These are phyloP conservation scores for Scolopax bukidnonensis DNA, from an alignment of 2,797 vertebrate species.

Conservation along the genomic window DNA sequence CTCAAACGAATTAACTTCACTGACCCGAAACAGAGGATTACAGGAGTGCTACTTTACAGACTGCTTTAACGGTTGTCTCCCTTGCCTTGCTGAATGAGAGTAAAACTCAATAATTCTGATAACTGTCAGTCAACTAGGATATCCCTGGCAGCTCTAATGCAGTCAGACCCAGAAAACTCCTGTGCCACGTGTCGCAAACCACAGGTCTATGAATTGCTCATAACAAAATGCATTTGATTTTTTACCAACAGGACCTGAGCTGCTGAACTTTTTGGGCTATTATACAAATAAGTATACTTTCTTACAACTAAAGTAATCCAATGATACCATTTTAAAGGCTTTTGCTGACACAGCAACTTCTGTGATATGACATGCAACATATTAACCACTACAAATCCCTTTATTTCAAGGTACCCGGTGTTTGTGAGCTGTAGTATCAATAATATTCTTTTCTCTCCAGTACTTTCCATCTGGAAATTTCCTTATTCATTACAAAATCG, in stretches of 20 bases:
- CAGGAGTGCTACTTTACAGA: background rate
- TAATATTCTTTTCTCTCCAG: background rate
- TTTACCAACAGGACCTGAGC: slow-evolving; percentile 6
- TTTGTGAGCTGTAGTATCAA: background rate
- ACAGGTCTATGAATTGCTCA: slow-evolving; percentile 23
- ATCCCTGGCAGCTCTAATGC: background rate
- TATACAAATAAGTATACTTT: background rate
- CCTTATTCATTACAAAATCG: background rate
- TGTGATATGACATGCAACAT: background rate
- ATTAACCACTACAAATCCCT: background rate
- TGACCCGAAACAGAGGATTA: background rate
- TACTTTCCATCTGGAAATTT: background rate
- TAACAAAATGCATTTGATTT: slow-evolving; percentile 30
- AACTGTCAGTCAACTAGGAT: background rate
- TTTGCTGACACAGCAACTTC: background rate
- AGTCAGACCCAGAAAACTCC: slow-evolving; percentile 13
- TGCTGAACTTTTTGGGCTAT: slow-evolving; percentile 14
- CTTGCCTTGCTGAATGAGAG: background rate
- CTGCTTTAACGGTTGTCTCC: background rate
- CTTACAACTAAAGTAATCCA: background rate
- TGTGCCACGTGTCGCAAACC: background rate
- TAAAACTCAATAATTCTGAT: background rate
- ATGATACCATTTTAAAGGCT: background rate
- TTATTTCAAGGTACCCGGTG: background rate
- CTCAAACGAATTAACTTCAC: background rate